Evolutionary conservation across 1,140 invertebrate species (phyloP).

Genomic region (Kradibia gibbosae): DNA sequence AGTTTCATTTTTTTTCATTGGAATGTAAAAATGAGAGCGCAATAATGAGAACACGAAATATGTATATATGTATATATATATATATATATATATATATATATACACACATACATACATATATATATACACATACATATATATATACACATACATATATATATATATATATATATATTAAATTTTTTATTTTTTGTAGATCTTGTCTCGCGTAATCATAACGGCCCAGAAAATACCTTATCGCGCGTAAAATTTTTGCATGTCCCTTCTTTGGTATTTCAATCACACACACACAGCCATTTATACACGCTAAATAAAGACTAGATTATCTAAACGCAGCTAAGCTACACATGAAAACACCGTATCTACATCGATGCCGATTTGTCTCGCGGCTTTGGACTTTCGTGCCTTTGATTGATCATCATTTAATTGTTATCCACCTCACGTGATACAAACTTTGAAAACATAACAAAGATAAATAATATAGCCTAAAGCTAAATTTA

Average conservation of each 20-base stretch:
- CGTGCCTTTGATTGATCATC: neutral
- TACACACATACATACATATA: too few species aligned
- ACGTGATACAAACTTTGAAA: conserved; percentile 43
- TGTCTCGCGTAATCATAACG: neutral
- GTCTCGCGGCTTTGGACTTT: conserved; percentile 48
- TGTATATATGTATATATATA: neutral
- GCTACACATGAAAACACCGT: conserved; percentile 73
- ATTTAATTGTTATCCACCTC: neutral
- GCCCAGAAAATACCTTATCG: neutral
- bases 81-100: too few species aligned
- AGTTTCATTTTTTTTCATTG: neutral
- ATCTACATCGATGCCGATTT: conserved; percentile 64
- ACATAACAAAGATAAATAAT: conserved; percentile 49
- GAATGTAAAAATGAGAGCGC: conserved; percentile 9
- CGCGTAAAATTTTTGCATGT: conserved; percentile 5
- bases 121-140: too few species aligned
- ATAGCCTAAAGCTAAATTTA: neutral
- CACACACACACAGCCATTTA: conserved; percentile 56
- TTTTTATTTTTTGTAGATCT: neutral
- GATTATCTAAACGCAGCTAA: conserved; percentile 66
- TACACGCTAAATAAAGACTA: conserved; percentile 66
- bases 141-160: too few species aligned
- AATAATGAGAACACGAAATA: conserved; percentile 31
- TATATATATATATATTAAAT: too few species aligned
- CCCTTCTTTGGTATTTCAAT: conserved; percentile 49